phyloP scores from a whole-genome alignment of 2,888 invertebrate genomes.

The Linnaemya vulpina region DNA sequence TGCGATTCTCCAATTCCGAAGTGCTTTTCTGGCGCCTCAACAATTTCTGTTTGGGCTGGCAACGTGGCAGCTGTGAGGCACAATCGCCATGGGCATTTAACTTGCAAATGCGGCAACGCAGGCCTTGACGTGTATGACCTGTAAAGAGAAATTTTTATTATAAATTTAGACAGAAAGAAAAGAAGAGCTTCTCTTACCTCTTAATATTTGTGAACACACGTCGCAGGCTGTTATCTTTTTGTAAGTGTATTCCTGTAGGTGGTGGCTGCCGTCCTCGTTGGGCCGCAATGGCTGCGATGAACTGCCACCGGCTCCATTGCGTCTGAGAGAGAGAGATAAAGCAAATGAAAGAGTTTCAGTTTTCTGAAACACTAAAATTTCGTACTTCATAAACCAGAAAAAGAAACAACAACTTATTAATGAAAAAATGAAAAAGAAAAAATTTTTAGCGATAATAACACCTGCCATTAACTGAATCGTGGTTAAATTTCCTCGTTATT shows the following conservation, averaged over 20 bases:
- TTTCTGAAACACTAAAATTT: background rate
- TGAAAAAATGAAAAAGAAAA: background rate
- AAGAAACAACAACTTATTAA: background rate
- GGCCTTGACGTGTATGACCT: conserved; percentile 96
- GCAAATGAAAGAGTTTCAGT: background rate
- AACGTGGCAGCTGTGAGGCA: conserved; percentile 91
- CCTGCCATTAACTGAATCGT: background rate
- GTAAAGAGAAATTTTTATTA: background rate
- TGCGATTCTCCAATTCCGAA: conserved; percentile 90
- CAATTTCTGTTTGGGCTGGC: conserved; percentile 92
- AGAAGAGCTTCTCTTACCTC: conserved; percentile 85
- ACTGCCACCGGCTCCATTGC: conserved; percentile 88
- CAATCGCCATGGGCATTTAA: conserved; percentile 96
- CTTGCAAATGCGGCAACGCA: conserved; percentile 95
- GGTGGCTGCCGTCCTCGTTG: conserved; percentile 85
- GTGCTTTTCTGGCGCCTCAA: conserved; percentile 95
- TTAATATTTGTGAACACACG: conserved; percentile 94
- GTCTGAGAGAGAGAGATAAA: conserved; percentile 82
- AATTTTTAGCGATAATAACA: background rate
- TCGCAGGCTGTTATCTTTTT: conserved; percentile 98
- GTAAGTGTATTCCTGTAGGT: conserved; percentile 96
- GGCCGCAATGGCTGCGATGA: conserved; percentile 82
- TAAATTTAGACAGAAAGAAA: background rate
- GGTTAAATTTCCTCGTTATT: background rate
- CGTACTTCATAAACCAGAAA: background rate